Evolutionary conservation across 2,797 vertebrate species (phyloP).

Genomic region (Tarsius wallacei): DNA sequence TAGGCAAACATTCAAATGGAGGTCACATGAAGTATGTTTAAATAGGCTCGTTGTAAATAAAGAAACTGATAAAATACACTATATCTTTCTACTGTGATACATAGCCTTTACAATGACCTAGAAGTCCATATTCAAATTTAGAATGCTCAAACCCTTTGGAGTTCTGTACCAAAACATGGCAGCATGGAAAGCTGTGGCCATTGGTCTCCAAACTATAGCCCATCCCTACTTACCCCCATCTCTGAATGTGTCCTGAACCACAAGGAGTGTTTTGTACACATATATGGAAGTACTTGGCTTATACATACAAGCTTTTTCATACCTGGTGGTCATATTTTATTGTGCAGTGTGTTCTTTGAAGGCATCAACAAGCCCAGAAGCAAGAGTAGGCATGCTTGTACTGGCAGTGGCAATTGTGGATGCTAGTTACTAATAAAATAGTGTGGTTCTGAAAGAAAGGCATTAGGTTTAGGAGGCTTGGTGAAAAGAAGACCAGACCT

Average conservation of each 20-base stretch:
- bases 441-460: not conserved
- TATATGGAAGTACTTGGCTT: not conserved
- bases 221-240: not conserved
- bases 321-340: not conserved
- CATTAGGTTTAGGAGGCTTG: rapidly evolving
- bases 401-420: not conserved
- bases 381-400: not conserved
- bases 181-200: not conserved
- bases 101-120: not conserved
- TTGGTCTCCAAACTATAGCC: not conserved
- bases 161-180: not conserved
- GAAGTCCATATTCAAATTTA: not conserved
- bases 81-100: not conserved
- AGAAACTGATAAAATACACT: not conserved
- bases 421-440: not conserved
- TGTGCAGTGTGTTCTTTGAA: not conserved
- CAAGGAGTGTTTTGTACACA: not conserved
- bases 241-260: not conserved
- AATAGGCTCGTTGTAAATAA: not conserved
- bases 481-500: not conserved
- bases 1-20: not conserved
- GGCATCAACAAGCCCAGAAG: not conserved
- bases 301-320: not conserved
- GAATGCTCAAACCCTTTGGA: not conserved
- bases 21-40: not conserved